phyloP scores from a whole-genome alignment of 2,113 vertebrate genomes.

The Oncorhynchus masou region DNA sequence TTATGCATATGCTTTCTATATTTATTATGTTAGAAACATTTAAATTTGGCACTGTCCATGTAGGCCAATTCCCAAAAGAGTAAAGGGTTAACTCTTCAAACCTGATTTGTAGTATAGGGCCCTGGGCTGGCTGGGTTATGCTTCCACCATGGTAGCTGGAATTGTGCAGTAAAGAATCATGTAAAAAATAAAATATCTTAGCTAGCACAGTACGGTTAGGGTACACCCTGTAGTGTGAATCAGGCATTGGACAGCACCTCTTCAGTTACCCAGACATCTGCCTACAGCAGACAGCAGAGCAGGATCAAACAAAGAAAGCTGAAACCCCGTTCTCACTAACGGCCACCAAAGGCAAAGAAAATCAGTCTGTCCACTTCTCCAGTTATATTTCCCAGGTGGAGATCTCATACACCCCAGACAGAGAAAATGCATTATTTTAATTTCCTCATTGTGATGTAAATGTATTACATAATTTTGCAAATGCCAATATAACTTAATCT shows the following conservation, averaged over 20 bases:
- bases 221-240: slow-evolving; percentile 28
- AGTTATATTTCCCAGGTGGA: slow-evolving; percentile 81
- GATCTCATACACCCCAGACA: slow-evolving; percentile 76
- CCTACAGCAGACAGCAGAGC: slow-evolving; percentile 50
- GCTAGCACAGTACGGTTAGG: too few species aligned
- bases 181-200: too few species aligned
- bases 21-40: too few species aligned
- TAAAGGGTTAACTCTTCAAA: too few species aligned
- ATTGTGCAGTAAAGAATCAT: too few species aligned
- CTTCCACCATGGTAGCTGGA: too few species aligned
- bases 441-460: slow-evolving; percentile 86
- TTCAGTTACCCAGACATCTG: slow-evolving; percentile 54
- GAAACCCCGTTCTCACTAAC: slow-evolving; percentile 69
- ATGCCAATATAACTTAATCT: slow-evolving; percentile 86
- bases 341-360: slow-evolving; percentile 73
- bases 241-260: neutral
- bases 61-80: too few species aligned
- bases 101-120: too few species aligned
- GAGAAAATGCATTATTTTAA: slow-evolving; percentile 83
- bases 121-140: too few species aligned
- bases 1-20: too few species aligned
- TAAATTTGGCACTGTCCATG: too few species aligned
- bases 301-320: slow-evolving; percentile 63
- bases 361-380: slow-evolving; percentile 75
- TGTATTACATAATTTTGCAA: slow-evolving; percentile 85